Base-by-base conservation (phyloP, 2,113 vertebrate genomes). In the Vidua chalybeata region DNA sequence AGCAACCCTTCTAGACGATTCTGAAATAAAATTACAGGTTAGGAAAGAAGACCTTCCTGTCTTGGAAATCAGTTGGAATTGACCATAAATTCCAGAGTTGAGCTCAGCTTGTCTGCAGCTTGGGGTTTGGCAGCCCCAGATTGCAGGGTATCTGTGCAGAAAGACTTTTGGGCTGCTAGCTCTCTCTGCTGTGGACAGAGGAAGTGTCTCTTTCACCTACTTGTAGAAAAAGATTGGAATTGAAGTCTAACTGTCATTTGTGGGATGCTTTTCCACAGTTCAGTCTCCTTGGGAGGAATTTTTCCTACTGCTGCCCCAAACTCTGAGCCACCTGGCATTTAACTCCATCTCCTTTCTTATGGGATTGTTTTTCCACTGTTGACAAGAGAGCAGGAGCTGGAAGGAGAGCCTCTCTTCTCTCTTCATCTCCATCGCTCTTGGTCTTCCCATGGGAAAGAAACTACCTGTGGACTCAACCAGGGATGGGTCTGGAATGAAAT, bases 111-210 rank as follows among this genome's bases (percentile, higher is more conserved):
- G 14, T 54, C 5, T 39, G n/a, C 41, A 58, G 14, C 14, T 2
- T 11, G 39, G n/a, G 3, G 3, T 64, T 62, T 52, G 45, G 37
- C 35, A 54, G 31, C 22, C 31, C n/a, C 0, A 0, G 19, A 2
- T 20, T 16, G 4, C 37, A 39, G 55, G 11, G 30, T 30, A 7
- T 35, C 54, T 64, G 33, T 55, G 48, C 69, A n/a, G 43, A 30
- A 68, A 19, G 28, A 19, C 8, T 19, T 18, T 7, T 0, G 6
- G 28, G 48, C 66, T 82, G 27, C 35, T 23, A 12, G 15, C 52
- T 72, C 16, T 72, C 16, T 51, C 0, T 39, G n/a, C 49, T 46
- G 58, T 45, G 46, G 14, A 9, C 4, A 68, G 45, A 37, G 27
- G 4, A 87, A 81, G n/a, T 4, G 7, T 13, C 49, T 71, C 43